Base-by-base conservation (phyloP, 2,888 invertebrate species). In the Charanyca ferruginea region DNA sequence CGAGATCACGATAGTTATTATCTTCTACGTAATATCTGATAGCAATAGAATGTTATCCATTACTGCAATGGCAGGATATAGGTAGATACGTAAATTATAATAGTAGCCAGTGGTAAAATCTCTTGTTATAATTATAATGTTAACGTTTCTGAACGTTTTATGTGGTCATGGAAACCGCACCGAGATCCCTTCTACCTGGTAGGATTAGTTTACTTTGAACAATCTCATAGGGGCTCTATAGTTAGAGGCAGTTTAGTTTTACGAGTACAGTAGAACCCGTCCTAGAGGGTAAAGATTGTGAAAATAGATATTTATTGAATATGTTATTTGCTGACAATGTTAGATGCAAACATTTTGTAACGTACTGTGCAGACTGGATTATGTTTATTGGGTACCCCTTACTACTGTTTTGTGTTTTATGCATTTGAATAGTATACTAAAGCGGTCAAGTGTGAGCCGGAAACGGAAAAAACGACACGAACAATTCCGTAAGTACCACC, bases 141-240 rank as follows among this genome's bases (percentile, higher is more conserved):
- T 53, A 55, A 57, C 32, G 8, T 60, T 23, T 18, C 8, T 13
- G 13, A 49, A 23, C 18, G 52, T 55, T 57, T 51, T 22, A 55
- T 79, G 70, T 70, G 65, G 65, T 53, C 38, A 38, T n/a, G 11
- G n/a, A 35, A 66, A 54, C 57, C 61, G 20, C 63, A 75, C 18
- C 2, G 6, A 38, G 63, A 63, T 67, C 60, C 42, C 7, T n/a
- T 8, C 48, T 51, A 60, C 25, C 18, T 28, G 57, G 18, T 60
- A 4, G 41, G 20, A 59, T 62, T 75, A 62, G n/a, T 65, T 59
- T 75, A 62, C 18, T 65, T 59, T 64, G 44, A 51, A 79, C 47
- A 61, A 52, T 49, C 57, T 35, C 20, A 28, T 38, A 49, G n/a
- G n/a, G 58, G 42, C 20, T 48, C 3, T 41, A 28, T 25, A 47